Conservation (phyloP, 2,888 invertebrate genomes). For the Polydrusus tereticollis region DNA sequence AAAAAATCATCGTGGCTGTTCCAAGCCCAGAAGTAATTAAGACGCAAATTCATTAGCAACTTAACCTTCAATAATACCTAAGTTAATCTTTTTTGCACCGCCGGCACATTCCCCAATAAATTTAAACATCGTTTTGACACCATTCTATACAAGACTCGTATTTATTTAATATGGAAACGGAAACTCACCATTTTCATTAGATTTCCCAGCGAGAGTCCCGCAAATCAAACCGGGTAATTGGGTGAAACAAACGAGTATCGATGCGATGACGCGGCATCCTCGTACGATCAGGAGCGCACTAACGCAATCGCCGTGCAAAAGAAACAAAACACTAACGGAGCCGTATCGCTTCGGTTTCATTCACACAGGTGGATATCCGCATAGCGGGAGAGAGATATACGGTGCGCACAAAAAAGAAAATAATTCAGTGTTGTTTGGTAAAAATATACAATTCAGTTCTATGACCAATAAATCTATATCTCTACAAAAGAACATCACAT, state of each 20-base stretch:
- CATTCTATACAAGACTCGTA: not conserved
- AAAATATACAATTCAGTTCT: too few species aligned
- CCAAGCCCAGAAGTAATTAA: not conserved
- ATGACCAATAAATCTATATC: too few species aligned
- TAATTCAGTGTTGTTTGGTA: too few species aligned
- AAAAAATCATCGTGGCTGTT: not conserved
- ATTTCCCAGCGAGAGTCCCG: not conserved
- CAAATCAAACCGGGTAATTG: slow-evolving; percentile 19
- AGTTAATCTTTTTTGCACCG: not conserved
- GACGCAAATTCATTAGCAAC: not conserved
- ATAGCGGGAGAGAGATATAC: slow-evolving; percentile 19
- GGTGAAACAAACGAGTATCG: slow-evolving; percentile 15
- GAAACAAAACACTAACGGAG: slow-evolving; percentile 22
- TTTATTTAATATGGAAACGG: not conserved
- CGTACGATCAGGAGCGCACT: slow-evolving; percentile 34
- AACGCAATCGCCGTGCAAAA: slow-evolving; percentile 20
- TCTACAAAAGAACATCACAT: too few species aligned
- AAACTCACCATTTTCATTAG: not conserved
- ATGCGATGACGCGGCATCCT: slow-evolving; percentile 30
- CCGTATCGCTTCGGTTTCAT: slow-evolving; percentile 21
- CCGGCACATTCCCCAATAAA: not conserved
- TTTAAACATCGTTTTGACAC: slow-evolving; percentile 3
- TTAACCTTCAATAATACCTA: not conserved
- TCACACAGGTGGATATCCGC: slow-evolving; percentile 28
- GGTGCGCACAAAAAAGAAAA: slow-evolving; percentile 4